phyloP scores from a whole-genome alignment of 2,113 vertebrate genomes.

The Sylvilagus bachmani region DNA sequence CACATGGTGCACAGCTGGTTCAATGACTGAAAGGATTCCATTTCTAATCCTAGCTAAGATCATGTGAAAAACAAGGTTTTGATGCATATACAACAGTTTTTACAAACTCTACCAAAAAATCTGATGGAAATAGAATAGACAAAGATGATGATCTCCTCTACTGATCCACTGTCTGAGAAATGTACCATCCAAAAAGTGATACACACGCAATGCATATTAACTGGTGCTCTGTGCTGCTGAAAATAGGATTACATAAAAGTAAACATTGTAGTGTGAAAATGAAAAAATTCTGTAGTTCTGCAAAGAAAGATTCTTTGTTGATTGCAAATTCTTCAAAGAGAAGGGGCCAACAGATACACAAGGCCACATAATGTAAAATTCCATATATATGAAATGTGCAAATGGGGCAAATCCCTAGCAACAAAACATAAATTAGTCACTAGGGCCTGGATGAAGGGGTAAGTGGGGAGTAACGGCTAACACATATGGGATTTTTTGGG shows the following conservation, averaged over 20 bases:
- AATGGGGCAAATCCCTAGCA: neutral
- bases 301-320: conserved; percentile 43
- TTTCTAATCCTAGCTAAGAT: conserved; percentile 54
- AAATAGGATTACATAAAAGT: conserved; percentile 36
- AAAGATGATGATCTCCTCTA: neutral
- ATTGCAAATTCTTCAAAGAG: conserved; percentile 39
- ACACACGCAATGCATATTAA: neutral
- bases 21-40: neutral
- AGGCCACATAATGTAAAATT: neutral
- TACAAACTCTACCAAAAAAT: neutral
- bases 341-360: conserved; percentile 1
- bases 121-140: neutral
- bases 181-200: neutral
- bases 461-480: neutral
- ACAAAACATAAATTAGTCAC: conserved; percentile 9
- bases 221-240: neutral
- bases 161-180: conserved; percentile 20
- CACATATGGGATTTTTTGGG: neutral
- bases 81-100: neutral
- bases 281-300: conserved; percentile 41
- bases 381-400: neutral
- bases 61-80: conserved; percentile 45
- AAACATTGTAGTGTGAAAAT: neutral
- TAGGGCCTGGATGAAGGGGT: neutral
- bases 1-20: neutral